Evolutionary conservation across 2,113 vertebrate genomes (phyloP).

Genomic region (Solenodon paradoxus): DNA sequence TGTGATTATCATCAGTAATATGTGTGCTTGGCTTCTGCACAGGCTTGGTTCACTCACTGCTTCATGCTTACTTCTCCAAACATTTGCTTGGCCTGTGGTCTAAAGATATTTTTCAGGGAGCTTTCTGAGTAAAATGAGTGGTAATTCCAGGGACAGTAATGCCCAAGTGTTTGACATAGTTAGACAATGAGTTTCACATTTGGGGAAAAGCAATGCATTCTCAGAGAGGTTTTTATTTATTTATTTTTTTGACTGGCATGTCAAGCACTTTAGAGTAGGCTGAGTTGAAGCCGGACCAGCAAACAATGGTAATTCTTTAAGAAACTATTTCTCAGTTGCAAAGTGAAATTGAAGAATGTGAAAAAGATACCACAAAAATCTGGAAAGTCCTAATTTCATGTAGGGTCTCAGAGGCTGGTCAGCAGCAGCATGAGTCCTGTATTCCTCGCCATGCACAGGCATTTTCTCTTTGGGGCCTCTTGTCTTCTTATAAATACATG

Average conservation of each 20-base stretch:
- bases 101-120: conserved; percentile 23
- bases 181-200: conserved; percentile 55
- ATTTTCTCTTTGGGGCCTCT: not conserved
- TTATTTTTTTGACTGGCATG: conserved; percentile 23
- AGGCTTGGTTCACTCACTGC: not conserved
- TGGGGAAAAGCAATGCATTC: conserved; percentile 55
- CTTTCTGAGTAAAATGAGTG: not conserved
- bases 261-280: conserved; percentile 56
- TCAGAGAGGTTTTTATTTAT: conserved; percentile 16
- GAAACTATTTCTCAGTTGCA: conserved; percentile 48
- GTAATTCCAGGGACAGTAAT: not conserved
- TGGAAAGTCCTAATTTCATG: not conserved
- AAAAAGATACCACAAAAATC: conserved; percentile 37
- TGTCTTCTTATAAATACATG: not conserved
- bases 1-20: not conserved
- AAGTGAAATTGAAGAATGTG: conserved; percentile 73
- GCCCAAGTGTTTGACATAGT: conserved; percentile 16
- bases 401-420: not conserved
- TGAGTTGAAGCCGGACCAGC: conserved; percentile 7
- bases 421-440: not conserved
- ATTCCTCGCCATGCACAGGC: not conserved
- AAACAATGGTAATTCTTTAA: conserved; percentile 56
- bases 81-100: not conserved
- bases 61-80: rapidly evolving
- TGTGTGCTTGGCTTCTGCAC: not conserved